phyloP scores from a whole-genome alignment of 2,113 vertebrate genomes.

The Pachypanchax playfairii region DNA sequence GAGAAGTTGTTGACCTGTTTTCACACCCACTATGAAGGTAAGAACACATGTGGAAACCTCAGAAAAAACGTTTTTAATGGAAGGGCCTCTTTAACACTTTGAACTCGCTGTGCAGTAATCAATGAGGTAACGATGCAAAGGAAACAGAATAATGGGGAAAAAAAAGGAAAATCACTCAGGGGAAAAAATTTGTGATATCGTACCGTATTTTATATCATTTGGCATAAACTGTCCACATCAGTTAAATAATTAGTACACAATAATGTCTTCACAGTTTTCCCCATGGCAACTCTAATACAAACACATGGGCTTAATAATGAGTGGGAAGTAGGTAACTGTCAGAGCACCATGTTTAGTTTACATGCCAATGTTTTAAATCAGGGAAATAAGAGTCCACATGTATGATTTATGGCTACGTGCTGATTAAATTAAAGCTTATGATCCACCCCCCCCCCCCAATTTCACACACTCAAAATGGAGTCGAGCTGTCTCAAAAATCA shows the following conservation, averaged over 20 bases:
- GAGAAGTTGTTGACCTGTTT: too few relatives aligned
- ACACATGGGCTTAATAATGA: conserved; percentile 60
- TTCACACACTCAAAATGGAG: conserved; percentile 51
- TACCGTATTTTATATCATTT: conserved; percentile 26
- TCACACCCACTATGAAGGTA: too few relatives aligned
- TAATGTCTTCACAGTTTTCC: conserved; percentile 47
- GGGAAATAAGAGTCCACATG: conserved; percentile 45
- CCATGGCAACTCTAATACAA: conserved; percentile 40
- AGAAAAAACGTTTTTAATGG: too few relatives aligned
- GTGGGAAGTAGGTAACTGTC: conserved; percentile 68
- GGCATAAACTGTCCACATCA: conserved; percentile 31
- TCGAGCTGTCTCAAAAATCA: conserved; percentile 17
- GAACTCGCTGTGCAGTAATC: too few relatives aligned
- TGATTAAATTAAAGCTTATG: conserved; percentile 56
- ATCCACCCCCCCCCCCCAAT: conserved; percentile 21
- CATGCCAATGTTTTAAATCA: conserved; percentile 60
- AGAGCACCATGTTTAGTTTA: conserved; percentile 58
- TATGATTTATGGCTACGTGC: conserved; percentile 62
- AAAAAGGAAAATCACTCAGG: conserved; percentile 2
- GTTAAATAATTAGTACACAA: conserved; percentile 70
- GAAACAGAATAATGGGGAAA: background rate
- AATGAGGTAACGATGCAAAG: background rate
- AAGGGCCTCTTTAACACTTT: too few relatives aligned
- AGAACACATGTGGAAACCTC: too few relatives aligned
- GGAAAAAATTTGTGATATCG: conserved; percentile 23